Evolutionary conservation across 2,888 invertebrate genomes (phyloP).

Genomic region (Caenorhabditis drosophilae): DNA sequence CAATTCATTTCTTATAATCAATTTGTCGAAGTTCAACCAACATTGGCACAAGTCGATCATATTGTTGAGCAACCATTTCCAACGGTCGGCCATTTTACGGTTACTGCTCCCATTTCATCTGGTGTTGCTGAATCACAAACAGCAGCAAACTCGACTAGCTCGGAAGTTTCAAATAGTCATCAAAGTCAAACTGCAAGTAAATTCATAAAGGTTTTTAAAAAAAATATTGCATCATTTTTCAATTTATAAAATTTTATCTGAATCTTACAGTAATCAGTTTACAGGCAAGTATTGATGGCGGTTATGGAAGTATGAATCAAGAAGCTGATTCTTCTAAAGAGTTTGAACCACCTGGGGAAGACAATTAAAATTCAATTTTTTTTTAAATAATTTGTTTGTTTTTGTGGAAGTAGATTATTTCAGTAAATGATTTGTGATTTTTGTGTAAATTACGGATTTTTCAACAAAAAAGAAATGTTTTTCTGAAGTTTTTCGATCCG

Average conservation of each 20-base stretch:
- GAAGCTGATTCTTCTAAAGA: slow-evolving; percentile 9
- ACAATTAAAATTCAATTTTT: background rate
- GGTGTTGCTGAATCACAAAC: slow-evolving; percentile 18
- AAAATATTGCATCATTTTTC: background rate
- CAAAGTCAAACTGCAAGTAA: slow-evolving; percentile 25
- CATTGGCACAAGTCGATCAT: slow-evolving; percentile 11
- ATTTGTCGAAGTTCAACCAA: background rate
- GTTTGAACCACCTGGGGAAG: background rate
- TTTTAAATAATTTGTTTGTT: too few species aligned
- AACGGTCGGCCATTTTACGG: slow-evolving; percentile 13
- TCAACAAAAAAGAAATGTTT: too few species aligned
- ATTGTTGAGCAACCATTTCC: slow-evolving; percentile 24
- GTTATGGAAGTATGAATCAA: slow-evolving; percentile 50
- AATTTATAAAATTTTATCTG: background rate
- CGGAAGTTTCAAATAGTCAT: too few species aligned
- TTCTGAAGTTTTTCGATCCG: too few species aligned
- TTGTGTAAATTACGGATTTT: too few species aligned
- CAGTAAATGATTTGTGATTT: too few species aligned
- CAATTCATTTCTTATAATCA: too few species aligned
- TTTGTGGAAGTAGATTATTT: too few species aligned
- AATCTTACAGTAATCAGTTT: background rate
- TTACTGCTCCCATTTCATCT: slow-evolving; percentile 5
- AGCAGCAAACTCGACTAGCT: too few species aligned
- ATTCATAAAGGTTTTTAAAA: slow-evolving; percentile 27
- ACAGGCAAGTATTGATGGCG: slow-evolving; percentile 41